Conservation (phyloP, 2,113 vertebrate genomes). For the Datnioides undecimradiatus region DNA sequence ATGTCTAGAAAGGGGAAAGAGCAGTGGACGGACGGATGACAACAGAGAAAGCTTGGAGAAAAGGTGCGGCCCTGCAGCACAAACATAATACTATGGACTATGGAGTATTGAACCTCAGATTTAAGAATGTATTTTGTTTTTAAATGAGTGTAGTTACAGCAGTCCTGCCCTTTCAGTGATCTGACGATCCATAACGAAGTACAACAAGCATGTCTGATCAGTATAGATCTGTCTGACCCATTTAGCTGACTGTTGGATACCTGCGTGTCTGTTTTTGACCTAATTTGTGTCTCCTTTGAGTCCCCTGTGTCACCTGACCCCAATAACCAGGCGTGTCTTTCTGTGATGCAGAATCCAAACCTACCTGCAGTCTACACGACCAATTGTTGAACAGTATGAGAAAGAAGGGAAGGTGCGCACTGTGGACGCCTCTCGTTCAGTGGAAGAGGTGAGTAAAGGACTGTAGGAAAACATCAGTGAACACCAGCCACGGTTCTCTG, state of each 20-base stretch:
- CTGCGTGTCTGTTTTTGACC: slow-evolving; percentile 63
- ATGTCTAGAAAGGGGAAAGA: slow-evolving; percentile 96
- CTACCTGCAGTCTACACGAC: slow-evolving; percentile 93
- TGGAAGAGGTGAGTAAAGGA: slow-evolving; percentile 88
- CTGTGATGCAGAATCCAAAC: slow-evolving; percentile 91
- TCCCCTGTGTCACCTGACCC: slow-evolving; percentile 58
- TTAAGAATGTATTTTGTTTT: not conserved
- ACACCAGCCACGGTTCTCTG: not conserved
- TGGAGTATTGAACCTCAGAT: not conserved
- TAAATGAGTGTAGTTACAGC: too few relatives aligned
- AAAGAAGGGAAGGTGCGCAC: slow-evolving; percentile 92
- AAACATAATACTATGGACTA: not conserved
- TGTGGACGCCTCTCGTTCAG: slow-evolving; percentile 91
- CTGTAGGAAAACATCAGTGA: not conserved
- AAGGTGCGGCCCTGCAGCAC: slow-evolving; percentile 82
- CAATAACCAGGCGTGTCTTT: slow-evolving; percentile 46
- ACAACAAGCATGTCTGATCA: slow-evolving; percentile 17
- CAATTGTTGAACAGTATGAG: slow-evolving; percentile 93
- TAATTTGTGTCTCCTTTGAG: slow-evolving; percentile 52
- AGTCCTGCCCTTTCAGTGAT: not conserved
- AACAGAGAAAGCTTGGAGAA: slow-evolving; percentile 96
- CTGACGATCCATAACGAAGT: not conserved
- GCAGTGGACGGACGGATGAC: slow-evolving; percentile 95
- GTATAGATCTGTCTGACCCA: slow-evolving; percentile 50
- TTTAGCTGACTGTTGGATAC: slow-evolving; percentile 52